Percentiles rank a stretch among this genome's conserved stretches.
Conservation (phyloP, 2,888 invertebrate genomes). For the Pteria penguin region DNA sequence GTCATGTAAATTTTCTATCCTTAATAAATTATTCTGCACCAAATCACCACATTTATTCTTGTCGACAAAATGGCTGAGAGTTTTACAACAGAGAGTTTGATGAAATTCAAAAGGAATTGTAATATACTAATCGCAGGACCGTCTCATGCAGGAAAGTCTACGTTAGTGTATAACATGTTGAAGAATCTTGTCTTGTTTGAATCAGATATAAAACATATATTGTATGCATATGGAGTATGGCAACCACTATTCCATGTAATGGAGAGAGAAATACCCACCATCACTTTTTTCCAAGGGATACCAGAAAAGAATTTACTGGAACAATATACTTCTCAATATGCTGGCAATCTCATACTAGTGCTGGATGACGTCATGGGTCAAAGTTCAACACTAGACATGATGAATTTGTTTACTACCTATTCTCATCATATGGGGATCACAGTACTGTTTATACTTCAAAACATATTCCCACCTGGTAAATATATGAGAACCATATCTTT, state of each 20-base stretch:
- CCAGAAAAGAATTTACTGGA: slow-evolving; percentile 32
- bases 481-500: slow-evolving; percentile 22
- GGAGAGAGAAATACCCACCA: slow-evolving; percentile 11
- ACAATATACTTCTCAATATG: slow-evolving; percentile 19
- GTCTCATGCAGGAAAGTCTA: slow-evolving; percentile 4
- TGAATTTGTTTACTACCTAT: slow-evolving; percentile 34
- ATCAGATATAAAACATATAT: slow-evolving; percentile 1
- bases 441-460: slow-evolving; percentile 22
- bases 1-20: neutral
- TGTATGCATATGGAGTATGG: slow-evolving; percentile 7
- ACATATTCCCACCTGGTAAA: slow-evolving; percentile 34
- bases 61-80: neutral
- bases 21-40: neutral
- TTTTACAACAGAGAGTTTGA: neutral
- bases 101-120: neutral
- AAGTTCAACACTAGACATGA: slow-evolving; percentile 12
- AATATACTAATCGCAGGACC: slow-evolving; percentile 4
- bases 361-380: slow-evolving; percentile 40
- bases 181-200: slow-evolving; percentile 5
- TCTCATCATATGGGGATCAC: slow-evolving; percentile 38
- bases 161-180: slow-evolving; percentile 2
- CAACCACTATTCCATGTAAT: slow-evolving; percentile 26
- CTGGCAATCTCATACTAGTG: slow-evolving; percentile 18
- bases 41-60: neutral
- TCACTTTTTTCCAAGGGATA: slow-evolving; percentile 33